Conservation (phyloP, 2,888 invertebrate genomes). For the Calliscelio sp. region DNA sequence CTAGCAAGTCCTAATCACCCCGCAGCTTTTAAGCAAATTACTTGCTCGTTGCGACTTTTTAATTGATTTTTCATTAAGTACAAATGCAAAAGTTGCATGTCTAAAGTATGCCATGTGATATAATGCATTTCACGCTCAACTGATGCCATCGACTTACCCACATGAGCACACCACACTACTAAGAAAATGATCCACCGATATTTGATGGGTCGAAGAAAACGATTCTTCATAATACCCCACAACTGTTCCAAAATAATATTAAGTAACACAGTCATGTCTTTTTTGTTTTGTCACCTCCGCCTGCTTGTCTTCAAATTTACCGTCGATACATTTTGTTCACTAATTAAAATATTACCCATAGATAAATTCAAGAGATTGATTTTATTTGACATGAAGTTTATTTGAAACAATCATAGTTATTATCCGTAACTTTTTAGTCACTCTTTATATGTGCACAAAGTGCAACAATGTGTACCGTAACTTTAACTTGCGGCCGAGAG, state of each 20-base stretch:
- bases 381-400: not conserved
- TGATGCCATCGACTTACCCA: slow-evolving; percentile 49
- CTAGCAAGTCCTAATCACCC: too few relatives aligned
- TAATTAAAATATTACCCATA: not conserved
- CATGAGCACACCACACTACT: slow-evolving; percentile 53
- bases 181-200: slow-evolving; percentile 52
- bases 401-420: not conserved
- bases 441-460: not conserved
- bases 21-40: slow-evolving; percentile 4
- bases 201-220: slow-evolving; percentile 16
- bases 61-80: slow-evolving; percentile 27
- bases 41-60: slow-evolving; percentile 21
- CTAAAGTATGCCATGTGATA: slow-evolving; percentile 25
- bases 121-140: not conserved
- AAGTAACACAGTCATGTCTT: slow-evolving; percentile 36
- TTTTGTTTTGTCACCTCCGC: slow-evolving; percentile 31
- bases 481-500: slow-evolving; percentile 5
- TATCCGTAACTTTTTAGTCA: not conserved
- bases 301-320: not conserved
- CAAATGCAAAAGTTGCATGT: not conserved
- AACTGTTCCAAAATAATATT: slow-evolving; percentile 43
- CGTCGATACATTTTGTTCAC: not conserved
- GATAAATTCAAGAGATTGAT: slow-evolving; percentile 1
- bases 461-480: not conserved
- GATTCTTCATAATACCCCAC: slow-evolving; percentile 53